phyloP scores from a whole-genome alignment of 2,888 invertebrate genomes.

The Ashinkailepas kermadecensis region DNA sequence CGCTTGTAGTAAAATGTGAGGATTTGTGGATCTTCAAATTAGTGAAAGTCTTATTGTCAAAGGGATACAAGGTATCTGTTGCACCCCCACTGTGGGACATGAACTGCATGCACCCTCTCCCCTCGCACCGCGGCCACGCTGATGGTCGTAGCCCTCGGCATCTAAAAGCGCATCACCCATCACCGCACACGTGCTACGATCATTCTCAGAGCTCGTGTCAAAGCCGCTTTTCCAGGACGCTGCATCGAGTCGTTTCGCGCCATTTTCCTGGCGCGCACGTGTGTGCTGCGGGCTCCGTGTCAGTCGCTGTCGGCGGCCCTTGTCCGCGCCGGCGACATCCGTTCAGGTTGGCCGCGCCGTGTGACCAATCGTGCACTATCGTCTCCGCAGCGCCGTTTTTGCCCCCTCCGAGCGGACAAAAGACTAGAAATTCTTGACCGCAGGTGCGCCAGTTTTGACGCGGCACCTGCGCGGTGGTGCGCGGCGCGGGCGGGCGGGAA shows the following conservation, averaged over 20 bases:
- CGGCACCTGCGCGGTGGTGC: neutral
- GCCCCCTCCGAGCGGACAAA: neutral
- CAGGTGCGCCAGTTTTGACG: neutral
- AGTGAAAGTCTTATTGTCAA: too few species aligned
- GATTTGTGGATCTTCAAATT: too few species aligned
- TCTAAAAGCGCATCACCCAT: too few species aligned
- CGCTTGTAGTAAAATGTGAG: too few species aligned
- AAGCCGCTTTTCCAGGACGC: too few species aligned
- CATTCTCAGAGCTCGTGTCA: too few species aligned
- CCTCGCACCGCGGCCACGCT: too few species aligned
- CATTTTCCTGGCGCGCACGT: neutral
- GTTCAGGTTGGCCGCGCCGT: constrained; percentile 8
- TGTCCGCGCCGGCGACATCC: neutral
- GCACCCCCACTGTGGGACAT: too few species aligned
- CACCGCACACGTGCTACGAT: too few species aligned
- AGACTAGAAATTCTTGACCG: neutral
- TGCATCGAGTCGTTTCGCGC: neutral
- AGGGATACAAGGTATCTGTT: too few species aligned
- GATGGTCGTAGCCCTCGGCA: too few species aligned
- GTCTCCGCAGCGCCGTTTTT: constrained; percentile 2
- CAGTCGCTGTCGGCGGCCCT: neutral
- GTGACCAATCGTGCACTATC: constrained; percentile 19
- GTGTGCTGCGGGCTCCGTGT: neutral
- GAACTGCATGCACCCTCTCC: too few species aligned
- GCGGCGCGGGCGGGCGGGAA: neutral